These are phyloP conservation scores for Cotesia congregata DNA, from an alignment of 2,888 invertebrate genomes.

Conservation along the genomic window DNA sequence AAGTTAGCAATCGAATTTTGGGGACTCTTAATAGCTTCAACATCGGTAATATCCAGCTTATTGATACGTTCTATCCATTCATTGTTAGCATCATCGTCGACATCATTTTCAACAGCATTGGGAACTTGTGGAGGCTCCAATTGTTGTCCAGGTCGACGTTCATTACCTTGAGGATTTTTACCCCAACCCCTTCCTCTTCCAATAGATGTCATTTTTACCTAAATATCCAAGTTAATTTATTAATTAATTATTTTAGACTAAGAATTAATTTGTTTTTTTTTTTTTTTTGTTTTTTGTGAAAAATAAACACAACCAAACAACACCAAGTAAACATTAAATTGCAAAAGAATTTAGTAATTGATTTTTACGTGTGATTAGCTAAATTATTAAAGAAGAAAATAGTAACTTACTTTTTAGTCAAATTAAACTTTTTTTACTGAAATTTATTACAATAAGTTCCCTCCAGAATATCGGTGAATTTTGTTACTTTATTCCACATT, in stretches of 20 bases:
- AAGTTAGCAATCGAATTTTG: conserved; percentile 38
- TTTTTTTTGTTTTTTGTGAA: too few relatives aligned
- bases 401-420: not conserved
- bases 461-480: not conserved
- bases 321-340: too few relatives aligned
- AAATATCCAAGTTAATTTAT: conserved; percentile 4
- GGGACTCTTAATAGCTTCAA: conserved; percentile 16
- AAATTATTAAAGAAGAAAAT: not conserved
- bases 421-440: not conserved
- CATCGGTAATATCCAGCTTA: conserved; percentile 39
- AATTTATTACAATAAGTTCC: not conserved
- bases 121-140: not conserved
- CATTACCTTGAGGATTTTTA: conserved; percentile 36
- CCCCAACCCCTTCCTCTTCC: conserved; percentile 56
- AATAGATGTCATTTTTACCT: conserved; percentile 47
- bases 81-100: conserved; percentile 22
- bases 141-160: conserved; percentile 51
- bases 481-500: not conserved
- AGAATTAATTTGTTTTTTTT: too few relatives aligned
- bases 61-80: conserved; percentile 46
- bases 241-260: too few relatives aligned
- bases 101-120: not conserved
- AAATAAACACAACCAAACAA: too few relatives aligned
- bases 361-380: not conserved
- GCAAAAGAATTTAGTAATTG: too few relatives aligned